Conservation (phyloP, 1,140 invertebrate genomes). For the Rhagoletis pomonella region DNA sequence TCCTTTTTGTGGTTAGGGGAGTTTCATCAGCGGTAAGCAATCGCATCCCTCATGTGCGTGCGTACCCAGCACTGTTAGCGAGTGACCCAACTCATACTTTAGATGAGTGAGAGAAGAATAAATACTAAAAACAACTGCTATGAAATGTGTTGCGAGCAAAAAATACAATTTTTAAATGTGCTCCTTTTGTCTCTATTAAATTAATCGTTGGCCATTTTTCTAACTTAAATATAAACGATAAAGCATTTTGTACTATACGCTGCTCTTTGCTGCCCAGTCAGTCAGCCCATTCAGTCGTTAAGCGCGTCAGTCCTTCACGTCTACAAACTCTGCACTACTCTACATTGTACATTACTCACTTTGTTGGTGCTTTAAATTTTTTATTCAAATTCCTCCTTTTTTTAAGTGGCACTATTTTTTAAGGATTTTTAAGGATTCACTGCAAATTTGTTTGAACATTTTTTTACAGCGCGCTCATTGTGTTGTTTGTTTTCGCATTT, state of each 20-base stretch:
- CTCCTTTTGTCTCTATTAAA: slow-evolving; percentile 73
- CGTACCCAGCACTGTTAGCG: background rate
- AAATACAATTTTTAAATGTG: slow-evolving; percentile 49
- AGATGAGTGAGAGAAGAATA: background rate
- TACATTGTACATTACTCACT: slow-evolving; percentile 61
- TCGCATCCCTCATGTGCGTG: slow-evolving; percentile 8
- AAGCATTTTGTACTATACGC: slow-evolving; percentile 64
- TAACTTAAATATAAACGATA: slow-evolving; percentile 74
- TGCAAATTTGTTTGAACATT: slow-evolving; percentile 57
- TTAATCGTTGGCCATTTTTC: slow-evolving; percentile 73
- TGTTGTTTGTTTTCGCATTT: background rate
- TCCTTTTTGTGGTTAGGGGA: slow-evolving; percentile 31
- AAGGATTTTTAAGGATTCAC: slow-evolving; percentile 67
- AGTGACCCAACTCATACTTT: slow-evolving; percentile 34
- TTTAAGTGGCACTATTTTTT: slow-evolving; percentile 73
- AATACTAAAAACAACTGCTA: background rate
- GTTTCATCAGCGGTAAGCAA: background rate
- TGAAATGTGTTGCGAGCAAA: slow-evolving; percentile 1
- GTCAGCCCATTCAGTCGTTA: slow-evolving; percentile 20
- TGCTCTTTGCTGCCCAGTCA: background rate
- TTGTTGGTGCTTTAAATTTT: slow-evolving; percentile 59
- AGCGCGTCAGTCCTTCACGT: background rate
- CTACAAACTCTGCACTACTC: background rate
- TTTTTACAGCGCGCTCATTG: slow-evolving; percentile 52
- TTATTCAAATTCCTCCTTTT: slow-evolving; percentile 57